These are phyloP conservation scores for Dryadula phaetusa DNA, from an alignment of 2,888 invertebrate species.

Conservation along the genomic window DNA sequence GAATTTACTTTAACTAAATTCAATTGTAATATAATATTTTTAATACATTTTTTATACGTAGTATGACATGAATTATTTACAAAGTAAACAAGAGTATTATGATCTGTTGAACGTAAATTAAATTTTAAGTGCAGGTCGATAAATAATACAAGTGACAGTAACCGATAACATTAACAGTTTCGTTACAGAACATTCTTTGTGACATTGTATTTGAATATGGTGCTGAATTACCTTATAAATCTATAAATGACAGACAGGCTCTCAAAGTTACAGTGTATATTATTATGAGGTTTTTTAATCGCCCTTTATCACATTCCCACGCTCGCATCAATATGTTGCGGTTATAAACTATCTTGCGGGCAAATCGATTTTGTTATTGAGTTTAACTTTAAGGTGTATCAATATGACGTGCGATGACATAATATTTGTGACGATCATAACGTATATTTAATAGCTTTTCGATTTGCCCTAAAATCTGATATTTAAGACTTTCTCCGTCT, in stretches of 20 bases:
- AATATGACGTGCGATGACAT: conserved; percentile 34
- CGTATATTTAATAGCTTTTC: conserved; percentile 17
- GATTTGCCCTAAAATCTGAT: conserved; percentile 12
- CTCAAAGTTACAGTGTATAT: conserved; percentile 10
- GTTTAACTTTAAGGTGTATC: conserved; percentile 43
- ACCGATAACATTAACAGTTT: conserved; percentile 12
- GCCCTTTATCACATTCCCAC: conserved; percentile 46
- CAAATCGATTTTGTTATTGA: conserved; percentile 50
- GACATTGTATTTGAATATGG: conserved; percentile 19
- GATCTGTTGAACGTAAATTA: conserved; percentile 18
- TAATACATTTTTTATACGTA: not conserved
- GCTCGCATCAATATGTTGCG: conserved; percentile 45
- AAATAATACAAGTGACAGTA: conserved; percentile 15
- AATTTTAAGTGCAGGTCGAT: conserved; percentile 10
- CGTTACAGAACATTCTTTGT: not conserved
- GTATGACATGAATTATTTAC: not conserved
- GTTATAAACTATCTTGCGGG: conserved; percentile 46
- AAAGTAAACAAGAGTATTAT: conserved; percentile 12
- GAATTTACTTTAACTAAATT: not conserved
- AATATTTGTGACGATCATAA: conserved; percentile 14
- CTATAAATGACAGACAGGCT: conserved; percentile 16
- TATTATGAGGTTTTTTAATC: conserved; percentile 23
- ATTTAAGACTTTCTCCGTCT: not conserved
- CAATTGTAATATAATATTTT: not conserved
- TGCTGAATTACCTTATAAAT: conserved; percentile 30